These are phyloP conservation scores for Alaudala cheleensis DNA, from an alignment of 2,113 vertebrate genomes.

Conservation along the genomic window DNA sequence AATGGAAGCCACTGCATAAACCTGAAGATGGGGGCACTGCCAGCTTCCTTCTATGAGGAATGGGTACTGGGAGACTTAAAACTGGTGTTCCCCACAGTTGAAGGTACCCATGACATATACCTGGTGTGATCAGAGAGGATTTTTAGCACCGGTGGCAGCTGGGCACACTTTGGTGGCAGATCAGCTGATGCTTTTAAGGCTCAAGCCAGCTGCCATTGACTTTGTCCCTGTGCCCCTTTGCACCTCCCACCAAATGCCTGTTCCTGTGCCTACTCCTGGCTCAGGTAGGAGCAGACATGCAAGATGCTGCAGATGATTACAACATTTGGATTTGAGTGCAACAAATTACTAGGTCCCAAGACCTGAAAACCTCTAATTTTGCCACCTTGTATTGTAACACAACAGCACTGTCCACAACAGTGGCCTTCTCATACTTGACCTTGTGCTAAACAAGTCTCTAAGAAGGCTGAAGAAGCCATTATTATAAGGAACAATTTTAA, in stretches of 20 bases:
- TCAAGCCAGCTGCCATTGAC: not conserved
- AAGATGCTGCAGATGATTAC: not conserved
- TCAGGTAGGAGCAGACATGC: not conserved
- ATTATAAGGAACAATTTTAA: not conserved
- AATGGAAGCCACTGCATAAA: slow-evolving; percentile 3
- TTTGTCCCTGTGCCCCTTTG: not conserved
- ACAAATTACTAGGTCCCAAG: slow-evolving; percentile 11
- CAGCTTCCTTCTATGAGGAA: not conserved
- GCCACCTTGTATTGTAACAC: not conserved
- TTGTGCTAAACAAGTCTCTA: not conserved
- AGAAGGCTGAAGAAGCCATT: not conserved
- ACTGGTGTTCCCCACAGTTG: not conserved
- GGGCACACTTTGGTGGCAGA: not conserved
- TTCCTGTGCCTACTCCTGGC: not conserved
- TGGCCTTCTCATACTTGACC: not conserved
- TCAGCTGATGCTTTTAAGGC: not conserved
- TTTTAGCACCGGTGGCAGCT: not conserved
- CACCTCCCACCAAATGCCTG: not conserved
- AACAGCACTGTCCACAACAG: not conserved
- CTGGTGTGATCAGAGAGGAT: not conserved
- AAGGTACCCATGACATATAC: not conserved
- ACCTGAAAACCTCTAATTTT: slow-evolving; percentile 34
- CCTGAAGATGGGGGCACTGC: not conserved
- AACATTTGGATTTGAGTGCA: not conserved
- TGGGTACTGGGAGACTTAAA: not conserved